Evolutionary conservation across 2,113 vertebrate genomes (phyloP).

Genomic region (Mormoops blainvillei): DNA sequence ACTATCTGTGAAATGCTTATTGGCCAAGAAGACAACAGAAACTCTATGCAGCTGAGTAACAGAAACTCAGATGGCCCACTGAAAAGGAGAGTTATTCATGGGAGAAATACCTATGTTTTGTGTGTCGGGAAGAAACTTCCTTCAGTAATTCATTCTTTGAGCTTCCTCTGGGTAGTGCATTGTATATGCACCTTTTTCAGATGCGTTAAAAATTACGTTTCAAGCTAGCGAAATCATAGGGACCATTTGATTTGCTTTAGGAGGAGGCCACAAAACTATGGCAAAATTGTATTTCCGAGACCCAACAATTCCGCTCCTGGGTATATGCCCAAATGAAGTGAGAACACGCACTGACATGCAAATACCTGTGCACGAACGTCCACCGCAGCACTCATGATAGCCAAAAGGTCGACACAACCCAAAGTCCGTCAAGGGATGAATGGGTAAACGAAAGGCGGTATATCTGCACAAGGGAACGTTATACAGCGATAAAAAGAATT

Average conservation of each 20-base stretch:
- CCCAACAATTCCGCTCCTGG: neutral
- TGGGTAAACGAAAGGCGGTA: neutral
- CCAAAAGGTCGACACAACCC: neutral
- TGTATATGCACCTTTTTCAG: neutral
- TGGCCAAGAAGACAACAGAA: conserved; percentile 47
- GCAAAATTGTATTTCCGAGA: neutral
- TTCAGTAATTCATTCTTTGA: neutral
- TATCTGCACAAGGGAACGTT: neutral
- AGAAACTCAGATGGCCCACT: neutral
- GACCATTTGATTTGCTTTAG: neutral
- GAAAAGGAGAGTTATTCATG: conserved; percentile 1
- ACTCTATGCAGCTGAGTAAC: conserved; percentile 25
- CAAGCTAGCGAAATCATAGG: neutral
- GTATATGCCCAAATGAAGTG: neutral
- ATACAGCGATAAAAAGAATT: neutral
- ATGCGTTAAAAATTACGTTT: neutral
- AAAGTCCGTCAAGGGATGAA: neutral
- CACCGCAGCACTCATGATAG: neutral
- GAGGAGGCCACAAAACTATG: neutral
- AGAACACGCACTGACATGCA: neutral
- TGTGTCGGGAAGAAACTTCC: conserved; percentile 15
- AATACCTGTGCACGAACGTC: neutral
- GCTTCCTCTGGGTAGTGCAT: neutral
- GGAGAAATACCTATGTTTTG: neutral
- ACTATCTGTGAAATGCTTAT: neutral